Conservation (phyloP, 2,888 invertebrate species). For the Pyrochroa serraticornis region DNA sequence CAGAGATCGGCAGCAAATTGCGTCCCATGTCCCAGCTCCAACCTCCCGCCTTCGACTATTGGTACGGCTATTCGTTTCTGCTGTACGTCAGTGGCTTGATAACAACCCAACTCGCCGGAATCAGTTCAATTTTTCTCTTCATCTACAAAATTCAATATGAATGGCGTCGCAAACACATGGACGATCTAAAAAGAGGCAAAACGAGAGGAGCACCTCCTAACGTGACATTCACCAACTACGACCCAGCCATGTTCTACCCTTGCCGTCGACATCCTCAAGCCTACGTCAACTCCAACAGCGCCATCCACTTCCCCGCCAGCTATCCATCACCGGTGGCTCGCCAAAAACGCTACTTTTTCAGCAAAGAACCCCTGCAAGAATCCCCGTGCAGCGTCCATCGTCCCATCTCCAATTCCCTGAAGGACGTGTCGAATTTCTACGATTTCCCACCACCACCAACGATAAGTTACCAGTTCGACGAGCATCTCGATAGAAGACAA, state of each 20-base stretch:
- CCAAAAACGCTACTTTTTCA: conserved; percentile 69
- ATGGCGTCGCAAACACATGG: conserved; percentile 62
- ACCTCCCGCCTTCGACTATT: conserved; percentile 81
- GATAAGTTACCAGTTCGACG: conserved; percentile 66
- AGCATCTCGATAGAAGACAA: conserved; percentile 45
- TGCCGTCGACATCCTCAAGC: conserved; percentile 59
- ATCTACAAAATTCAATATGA: conserved; percentile 74
- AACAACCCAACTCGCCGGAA: conserved; percentile 83
- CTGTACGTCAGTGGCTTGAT: conserved; percentile 85
- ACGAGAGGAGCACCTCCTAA: conserved; percentile 32
- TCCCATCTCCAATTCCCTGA: conserved; percentile 61
- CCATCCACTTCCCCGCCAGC: conserved; percentile 47
- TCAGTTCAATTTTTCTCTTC: conserved; percentile 85
- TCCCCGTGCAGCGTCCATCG: conserved; percentile 66
- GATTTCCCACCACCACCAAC: conserved; percentile 73
- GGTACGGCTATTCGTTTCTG: conserved; percentile 88
- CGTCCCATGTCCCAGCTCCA: conserved; percentile 79
- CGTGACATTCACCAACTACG: conserved; percentile 51
- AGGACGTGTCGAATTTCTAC: conserved; percentile 66
- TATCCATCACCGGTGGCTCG: conserved; percentile 54
- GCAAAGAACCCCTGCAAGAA: conserved; percentile 61
- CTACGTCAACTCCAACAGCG: conserved; percentile 56
- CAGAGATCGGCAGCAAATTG: conserved; percentile 87
- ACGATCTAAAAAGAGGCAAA: conserved; percentile 50
- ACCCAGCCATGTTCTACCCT: conserved; percentile 53